Base-by-base conservation (phyloP, 1,140 invertebrate genomes). In the Tetramorium simillimum region DNA sequence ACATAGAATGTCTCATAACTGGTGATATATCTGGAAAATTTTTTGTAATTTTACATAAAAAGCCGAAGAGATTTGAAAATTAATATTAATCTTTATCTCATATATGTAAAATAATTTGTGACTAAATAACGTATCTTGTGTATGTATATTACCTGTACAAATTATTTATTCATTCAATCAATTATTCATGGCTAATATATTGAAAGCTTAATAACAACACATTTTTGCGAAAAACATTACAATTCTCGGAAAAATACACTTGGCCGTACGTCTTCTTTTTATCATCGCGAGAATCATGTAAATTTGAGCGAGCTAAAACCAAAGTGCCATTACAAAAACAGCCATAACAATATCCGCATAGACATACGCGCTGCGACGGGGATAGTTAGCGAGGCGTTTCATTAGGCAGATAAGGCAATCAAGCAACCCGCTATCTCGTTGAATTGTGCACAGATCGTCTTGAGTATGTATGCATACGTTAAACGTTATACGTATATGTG, bases 331-430 rank as follows among this genome's bases (percentile, higher is more conserved):
- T 82, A 85, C 88, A 92, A 92, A 92, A 92, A 92, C 81, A 70
- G 82, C 53, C 86, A 89, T 92, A 91, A 92, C 89, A 92, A 92
- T 92, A 92, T 92, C 90, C 91, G 86, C 86, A 88, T 87, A 91
- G 73, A 76, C 69, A 67, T 81, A 76, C 43, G 49, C 67, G 80
- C 67, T 49, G 65, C 65, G 65, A 89, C 86, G 77, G 33, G 40
- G 88, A 91, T 93, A 94, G 94, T 93, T 94, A 94, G 92, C 92
- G 90, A 94, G 90, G 89, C 94, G 93, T 93, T 95, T 95, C 93
- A 95, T 95, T 95, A 94, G 91, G 92, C 93, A 94, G 93, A 94
- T 95, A 94, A 94, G 93, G 90, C 94, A 94, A 94, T 93, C 94
- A 93, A 94, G 87, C 89, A 77, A 69, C 62, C 70, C 75, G 88